Evolutionary conservation across 1,140 invertebrate species (phyloP).

Genomic region (Drosophila ambigua): DNA sequence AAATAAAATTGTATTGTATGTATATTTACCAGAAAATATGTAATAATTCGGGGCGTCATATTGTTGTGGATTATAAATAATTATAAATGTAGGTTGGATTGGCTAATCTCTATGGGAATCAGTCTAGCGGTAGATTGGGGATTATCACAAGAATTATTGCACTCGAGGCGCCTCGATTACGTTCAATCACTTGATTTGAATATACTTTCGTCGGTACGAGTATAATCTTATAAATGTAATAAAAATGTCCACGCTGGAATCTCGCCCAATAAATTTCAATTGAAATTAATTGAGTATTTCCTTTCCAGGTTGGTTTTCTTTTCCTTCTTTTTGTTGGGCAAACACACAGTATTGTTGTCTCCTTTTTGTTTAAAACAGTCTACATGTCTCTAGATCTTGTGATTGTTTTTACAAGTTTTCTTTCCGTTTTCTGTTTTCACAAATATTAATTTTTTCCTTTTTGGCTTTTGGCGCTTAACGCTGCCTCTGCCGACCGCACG

Average conservation of each 20-base stretch:
- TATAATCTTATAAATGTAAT: constrained; percentile 19
- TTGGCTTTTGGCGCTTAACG: constrained; percentile 28
- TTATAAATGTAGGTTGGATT: not conserved
- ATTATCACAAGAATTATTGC: constrained; percentile 61
- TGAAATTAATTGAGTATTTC: constrained; percentile 57
- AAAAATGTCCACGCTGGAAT: constrained; percentile 40
- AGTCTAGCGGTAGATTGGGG: constrained; percentile 46
- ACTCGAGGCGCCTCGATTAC: constrained; percentile 29
- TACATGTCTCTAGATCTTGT: constrained; percentile 23
- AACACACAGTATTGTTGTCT: constrained; percentile 7
- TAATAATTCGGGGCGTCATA: constrained; percentile 80
- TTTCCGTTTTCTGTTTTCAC: not conserved
- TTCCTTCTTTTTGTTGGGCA: constrained; percentile 4
- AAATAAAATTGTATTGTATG: no score
- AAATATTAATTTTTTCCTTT: constrained; percentile 16
- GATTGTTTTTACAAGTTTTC: constrained; percentile 7
- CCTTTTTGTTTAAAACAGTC: constrained; percentile 12
- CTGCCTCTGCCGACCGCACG: constrained; percentile 35
- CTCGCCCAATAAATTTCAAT: constrained; percentile 65
- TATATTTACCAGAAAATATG: constrained; percentile 77
- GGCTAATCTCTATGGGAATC: constrained; percentile 52
- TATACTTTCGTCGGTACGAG: not conserved
- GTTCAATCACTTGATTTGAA: constrained; percentile 34
- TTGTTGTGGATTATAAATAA: not conserved
- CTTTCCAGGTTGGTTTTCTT: constrained; percentile 16